These are phyloP conservation scores for Steinernema carpocapsae DNA, from an alignment of 2,888 invertebrate genomes.

Conservation along the genomic window DNA sequence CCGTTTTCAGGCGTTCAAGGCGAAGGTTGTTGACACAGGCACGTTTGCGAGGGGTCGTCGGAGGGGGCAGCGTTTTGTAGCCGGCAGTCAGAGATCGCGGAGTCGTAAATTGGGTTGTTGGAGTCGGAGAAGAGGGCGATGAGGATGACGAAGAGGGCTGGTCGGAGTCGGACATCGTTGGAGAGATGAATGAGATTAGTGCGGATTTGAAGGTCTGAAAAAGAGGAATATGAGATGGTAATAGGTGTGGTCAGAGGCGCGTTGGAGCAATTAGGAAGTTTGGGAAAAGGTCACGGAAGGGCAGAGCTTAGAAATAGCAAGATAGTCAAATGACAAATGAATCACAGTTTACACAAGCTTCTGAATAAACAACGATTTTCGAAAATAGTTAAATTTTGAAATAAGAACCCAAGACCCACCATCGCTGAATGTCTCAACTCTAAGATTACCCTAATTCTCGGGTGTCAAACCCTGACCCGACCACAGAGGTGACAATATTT, in stretches of 20 bases:
- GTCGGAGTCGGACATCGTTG: background rate
- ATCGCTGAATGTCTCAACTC: background rate
- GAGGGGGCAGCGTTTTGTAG: slow-evolving; percentile 5
- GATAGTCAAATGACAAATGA: no score
- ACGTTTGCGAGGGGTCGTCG: slow-evolving; percentile 16
- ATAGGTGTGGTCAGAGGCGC: background rate
- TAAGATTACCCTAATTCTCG: background rate
- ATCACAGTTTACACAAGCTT: no score
- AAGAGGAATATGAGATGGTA: background rate
- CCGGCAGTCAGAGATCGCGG: slow-evolving; percentile 8
- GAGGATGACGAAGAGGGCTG: no score
- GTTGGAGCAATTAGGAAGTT: background rate
- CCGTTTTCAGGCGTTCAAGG: slow-evolving; percentile 6
- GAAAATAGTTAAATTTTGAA: background rate
- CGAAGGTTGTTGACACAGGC: slow-evolving; percentile 5
- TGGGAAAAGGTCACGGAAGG: background rate
- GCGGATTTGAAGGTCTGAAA: background rate
- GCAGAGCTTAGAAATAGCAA: no score
- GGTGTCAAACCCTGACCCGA: background rate
- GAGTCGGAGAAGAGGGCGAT: background rate
- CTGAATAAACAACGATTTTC: background rate
- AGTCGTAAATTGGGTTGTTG: background rate
- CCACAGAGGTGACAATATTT: slow-evolving; percentile 16
- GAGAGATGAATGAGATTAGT: background rate
- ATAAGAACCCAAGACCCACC: background rate